Percentiles rank a stretch among this genome's conserved stretches.
These are phyloP conservation scores for Clistopyga incitator DNA, from an alignment of 2,888 invertebrate genomes.

Conservation along the genomic window DNA sequence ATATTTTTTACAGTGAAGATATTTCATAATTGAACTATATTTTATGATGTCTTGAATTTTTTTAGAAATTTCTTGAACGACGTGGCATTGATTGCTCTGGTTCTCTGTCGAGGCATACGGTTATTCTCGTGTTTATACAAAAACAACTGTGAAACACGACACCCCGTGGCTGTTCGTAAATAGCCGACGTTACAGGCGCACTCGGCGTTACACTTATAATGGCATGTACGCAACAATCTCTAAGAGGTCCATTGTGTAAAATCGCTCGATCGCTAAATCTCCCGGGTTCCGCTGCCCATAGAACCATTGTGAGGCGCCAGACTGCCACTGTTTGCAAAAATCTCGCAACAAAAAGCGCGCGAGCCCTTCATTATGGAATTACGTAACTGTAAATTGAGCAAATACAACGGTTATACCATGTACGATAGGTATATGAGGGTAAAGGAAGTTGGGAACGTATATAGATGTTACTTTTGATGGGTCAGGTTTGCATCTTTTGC, in stretches of 20 bases:
- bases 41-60: no score
- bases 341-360: slow-evolving; percentile 71
- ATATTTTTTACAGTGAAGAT: no score
- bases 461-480: slow-evolving; percentile 66
- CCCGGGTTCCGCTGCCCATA: slow-evolving; percentile 42
- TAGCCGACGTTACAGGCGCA: not conserved
- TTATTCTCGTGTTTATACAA: slow-evolving; percentile 41
- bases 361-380: slow-evolving; percentile 81
- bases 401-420: slow-evolving; percentile 77
- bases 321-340: slow-evolving; percentile 72
- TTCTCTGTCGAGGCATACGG: not conserved
- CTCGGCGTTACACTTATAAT: slow-evolving; percentile 30
- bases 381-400: slow-evolving; percentile 83
- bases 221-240: slow-evolving; percentile 28
- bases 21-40: no score
- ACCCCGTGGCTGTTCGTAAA: slow-evolving; percentile 68
- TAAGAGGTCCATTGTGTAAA: slow-evolving; percentile 72
- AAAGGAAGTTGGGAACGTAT: slow-evolving; percentile 20
- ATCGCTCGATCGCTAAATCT: slow-evolving; percentile 77
- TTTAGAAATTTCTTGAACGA: not conserved
- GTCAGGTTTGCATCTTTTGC: slow-evolving; percentile 76
- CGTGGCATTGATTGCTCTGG: not conserved
- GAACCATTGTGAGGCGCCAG: slow-evolving; percentile 64
- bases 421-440: slow-evolving; percentile 13
- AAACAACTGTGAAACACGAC: slow-evolving; percentile 74